Evolutionary conservation across 2,797 vertebrate species (phyloP).

Genomic region (Catharus ustulatus): DNA sequence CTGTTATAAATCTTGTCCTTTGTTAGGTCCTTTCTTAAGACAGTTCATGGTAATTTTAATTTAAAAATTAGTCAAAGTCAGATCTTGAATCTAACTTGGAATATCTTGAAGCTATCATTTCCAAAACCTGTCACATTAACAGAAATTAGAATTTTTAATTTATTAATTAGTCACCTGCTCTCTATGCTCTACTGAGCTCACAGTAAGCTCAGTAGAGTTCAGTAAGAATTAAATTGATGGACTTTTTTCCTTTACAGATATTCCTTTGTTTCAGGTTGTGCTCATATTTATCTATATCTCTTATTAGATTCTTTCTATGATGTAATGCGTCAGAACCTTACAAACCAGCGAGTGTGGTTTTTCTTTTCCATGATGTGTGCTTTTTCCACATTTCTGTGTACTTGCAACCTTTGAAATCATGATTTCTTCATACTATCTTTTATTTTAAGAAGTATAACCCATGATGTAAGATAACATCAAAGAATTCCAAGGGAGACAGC

Average conservation of each 20-base stretch:
- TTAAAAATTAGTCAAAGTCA: neutral
- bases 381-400: neutral
- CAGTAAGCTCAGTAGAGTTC: neutral
- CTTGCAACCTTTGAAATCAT: neutral
- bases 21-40: neutral
- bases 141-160: neutral
- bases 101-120: neutral
- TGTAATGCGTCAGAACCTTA: neutral
- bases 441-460: neutral
- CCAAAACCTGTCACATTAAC: neutral
- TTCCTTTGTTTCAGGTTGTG: neutral
- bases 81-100: neutral
- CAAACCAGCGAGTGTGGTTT: accelerated
- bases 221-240: neutral
- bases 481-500: neutral
- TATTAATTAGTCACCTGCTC: neutral
- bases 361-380: neutral
- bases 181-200: neutral
- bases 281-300: neutral
- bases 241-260: neutral
- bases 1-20: neutral
- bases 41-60: neutral
- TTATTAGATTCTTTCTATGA: neutral
- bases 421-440: neutral
- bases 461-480: neutral